These are phyloP conservation scores for Luperina testacea DNA, from an alignment of 2,888 invertebrate species.

Conservation along the genomic window DNA sequence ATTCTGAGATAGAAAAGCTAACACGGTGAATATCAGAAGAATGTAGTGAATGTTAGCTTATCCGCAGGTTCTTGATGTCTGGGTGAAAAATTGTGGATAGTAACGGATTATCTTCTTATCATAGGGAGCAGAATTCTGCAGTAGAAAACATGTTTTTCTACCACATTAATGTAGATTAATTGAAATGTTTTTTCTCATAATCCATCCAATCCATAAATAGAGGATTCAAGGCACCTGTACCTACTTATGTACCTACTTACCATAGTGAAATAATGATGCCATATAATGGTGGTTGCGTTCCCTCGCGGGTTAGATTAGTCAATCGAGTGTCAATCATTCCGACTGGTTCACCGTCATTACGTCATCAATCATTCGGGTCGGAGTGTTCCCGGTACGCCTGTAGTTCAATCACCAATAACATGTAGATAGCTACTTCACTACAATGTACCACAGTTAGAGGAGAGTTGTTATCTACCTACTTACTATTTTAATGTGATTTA, in stretches of 20 bases:
- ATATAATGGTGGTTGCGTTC: slow-evolving; percentile 1
- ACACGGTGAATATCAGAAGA: neutral
- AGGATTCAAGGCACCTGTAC: neutral
- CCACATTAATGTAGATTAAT: slow-evolving; percentile 9
- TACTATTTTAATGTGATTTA: neutral
- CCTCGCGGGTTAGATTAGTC: slow-evolving; percentile 5
- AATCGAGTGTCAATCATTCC: slow-evolving; percentile 39
- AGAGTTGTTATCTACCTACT: neutral
- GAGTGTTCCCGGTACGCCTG: slow-evolving; percentile 8
- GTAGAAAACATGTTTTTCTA: slow-evolving; percentile 2
- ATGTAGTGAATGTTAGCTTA: neutral
- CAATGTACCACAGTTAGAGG: neutral
- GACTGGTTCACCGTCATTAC: slow-evolving; percentile 32
- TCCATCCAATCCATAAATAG: too few relatives aligned
- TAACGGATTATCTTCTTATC: neutral
- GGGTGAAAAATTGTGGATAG: neutral
- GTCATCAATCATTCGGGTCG: slow-evolving; percentile 41
- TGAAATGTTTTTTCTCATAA: neutral
- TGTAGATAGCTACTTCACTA: neutral
- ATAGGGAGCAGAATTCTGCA: neutral
- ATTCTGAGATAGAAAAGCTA: slow-evolving; percentile 5
- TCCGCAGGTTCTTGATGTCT: neutral
- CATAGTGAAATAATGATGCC: slow-evolving; percentile 5
- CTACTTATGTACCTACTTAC: neutral
- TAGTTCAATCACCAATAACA: slow-evolving; percentile 30